phyloP scores from a whole-genome alignment of 1,140 invertebrate species.

The Ptiloglossa arizonensis region DNA sequence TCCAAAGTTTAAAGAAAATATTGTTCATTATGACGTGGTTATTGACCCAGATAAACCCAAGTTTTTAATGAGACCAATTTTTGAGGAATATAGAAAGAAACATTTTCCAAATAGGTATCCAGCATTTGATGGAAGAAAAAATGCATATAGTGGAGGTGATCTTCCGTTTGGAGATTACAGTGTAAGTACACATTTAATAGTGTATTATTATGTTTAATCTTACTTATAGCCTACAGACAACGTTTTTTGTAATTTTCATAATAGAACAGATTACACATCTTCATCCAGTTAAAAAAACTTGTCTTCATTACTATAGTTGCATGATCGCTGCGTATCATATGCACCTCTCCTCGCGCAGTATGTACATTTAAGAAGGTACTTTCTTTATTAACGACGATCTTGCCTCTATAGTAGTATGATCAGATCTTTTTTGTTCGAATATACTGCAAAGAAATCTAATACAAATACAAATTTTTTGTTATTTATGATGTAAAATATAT shows the following conservation, averaged over 20 bases:
- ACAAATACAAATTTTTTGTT: background rate
- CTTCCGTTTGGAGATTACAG: constrained; percentile 64
- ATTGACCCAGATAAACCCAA: constrained; percentile 82
- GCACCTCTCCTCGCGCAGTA: too few species aligned
- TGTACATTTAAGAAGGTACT: too few species aligned
- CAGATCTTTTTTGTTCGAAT: background rate
- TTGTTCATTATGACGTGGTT: constrained; percentile 83
- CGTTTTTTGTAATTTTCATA: background rate
- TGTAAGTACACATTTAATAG: constrained; percentile 56
- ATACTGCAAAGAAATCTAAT: too few species aligned
- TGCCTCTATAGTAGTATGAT: too few species aligned
- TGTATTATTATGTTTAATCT: background rate
- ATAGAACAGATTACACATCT: too few species aligned
- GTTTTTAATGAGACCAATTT: constrained; percentile 75
- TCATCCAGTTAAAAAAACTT: too few species aligned
- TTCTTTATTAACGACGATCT: too few species aligned
- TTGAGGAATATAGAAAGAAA: constrained; percentile 68
- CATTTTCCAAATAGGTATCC: constrained; percentile 76
- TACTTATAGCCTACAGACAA: background rate
- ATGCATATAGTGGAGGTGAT: constrained; percentile 82
- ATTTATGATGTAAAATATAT: background rate
- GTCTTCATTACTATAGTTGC: too few species aligned
- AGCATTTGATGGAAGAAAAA: constrained; percentile 89
- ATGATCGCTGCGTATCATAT: too few species aligned
- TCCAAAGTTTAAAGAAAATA: constrained; percentile 73